Evolutionary conservation across 2,797 vertebrate species (phyloP), one percentile per base, ranked within the genome.

Genomic region (Paramormyrops hopkinsi): DNA sequence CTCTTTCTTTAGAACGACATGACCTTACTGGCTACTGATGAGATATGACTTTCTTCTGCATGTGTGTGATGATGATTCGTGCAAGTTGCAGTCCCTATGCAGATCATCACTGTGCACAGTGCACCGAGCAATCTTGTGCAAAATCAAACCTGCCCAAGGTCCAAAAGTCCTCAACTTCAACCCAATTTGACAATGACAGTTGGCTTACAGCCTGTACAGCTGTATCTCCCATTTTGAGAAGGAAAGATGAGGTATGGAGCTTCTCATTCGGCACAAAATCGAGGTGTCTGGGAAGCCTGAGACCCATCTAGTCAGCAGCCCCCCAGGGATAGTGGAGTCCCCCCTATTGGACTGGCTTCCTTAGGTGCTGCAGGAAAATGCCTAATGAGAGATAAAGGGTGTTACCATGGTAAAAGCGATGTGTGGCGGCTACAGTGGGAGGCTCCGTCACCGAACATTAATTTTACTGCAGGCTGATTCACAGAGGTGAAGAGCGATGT

Each of bases 391-490:
- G 93, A 93, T 93, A 91, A 93, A 93, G 93, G 93, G 90, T 92
- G 92, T 93, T 91, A 91, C 91, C 92, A 76, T 89, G 59, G 84
- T 51, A 65, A 83, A 84, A 86, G 90, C 90, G 90, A 91, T 92
- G 91, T 89, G 91, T 92, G 93, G 91, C 92, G 91, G 90, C 93
- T 93, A 93, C 93, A 91, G 92, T 91, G 91, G 93, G 90, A 92
- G 46, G 89, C 86, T 6, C 76, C 90, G 95, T 94, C 94, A 95
- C 94, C 94, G 91, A 88, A 90, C 92, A 90, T 95, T 94, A 94
- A 94, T 94, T 95, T 95, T 91, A 95, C 92, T 90, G 93, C 91
- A 93, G 91, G 82, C 90, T 93, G 92, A 92, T 94, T 94, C 93
- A 93, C 29, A 82, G 83, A 90, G 54, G 85, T 22, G 85, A 37